Evolutionary conservation across 2,797 vertebrate genomes (phyloP), one percentile per base, ranked within the genome.

Genomic region (Stomatorhinus walkeri): DNA sequence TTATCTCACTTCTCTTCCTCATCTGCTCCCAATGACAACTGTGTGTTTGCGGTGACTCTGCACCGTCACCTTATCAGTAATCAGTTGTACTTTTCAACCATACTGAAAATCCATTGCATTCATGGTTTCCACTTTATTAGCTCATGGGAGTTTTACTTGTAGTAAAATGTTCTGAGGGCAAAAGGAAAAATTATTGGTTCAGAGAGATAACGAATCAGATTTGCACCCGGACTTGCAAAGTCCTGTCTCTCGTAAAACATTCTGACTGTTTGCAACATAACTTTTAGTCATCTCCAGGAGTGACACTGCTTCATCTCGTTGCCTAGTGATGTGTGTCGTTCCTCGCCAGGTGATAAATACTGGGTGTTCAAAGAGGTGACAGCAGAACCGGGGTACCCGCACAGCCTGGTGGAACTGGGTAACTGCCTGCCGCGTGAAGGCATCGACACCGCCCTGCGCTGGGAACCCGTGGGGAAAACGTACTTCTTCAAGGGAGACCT

Each of bases 401-500:
- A 98, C 93, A 97, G 96, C 89, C 93, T 99, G 90, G 96, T 96
- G 90, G 97, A 99, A 92, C 92, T 99, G 93, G 97, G 97, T 40
- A 97, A 91, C 95, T 96, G 96, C 90, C 96, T 99, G 84, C 98
- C 98, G 2, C 95, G 95, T 14, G 97, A 98, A 36, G 98, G 98
- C 92, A 98, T 99, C 0, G 98, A 99, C 95, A 96, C 97, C 0
- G 98, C 98, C 0, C 95, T 99, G 91, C 97, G 98, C 49, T 99
- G 98, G 98, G 98, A 99, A 91, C 97, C 97, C 0, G 96, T 98
- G 0, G 98, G 98, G 40, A 99, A 99, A 92, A 99, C 98, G 0
- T 99, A 99, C 94, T 99, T 99, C 95, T 99, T 99, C 95, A 98
- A 98, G 92, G 98, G 98, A 0, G 97, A 99, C 93, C 96, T 97